Evolutionary conservation across 2,888 invertebrate genomes (phyloP).

Genomic region (Cephus pygmeus): DNA sequence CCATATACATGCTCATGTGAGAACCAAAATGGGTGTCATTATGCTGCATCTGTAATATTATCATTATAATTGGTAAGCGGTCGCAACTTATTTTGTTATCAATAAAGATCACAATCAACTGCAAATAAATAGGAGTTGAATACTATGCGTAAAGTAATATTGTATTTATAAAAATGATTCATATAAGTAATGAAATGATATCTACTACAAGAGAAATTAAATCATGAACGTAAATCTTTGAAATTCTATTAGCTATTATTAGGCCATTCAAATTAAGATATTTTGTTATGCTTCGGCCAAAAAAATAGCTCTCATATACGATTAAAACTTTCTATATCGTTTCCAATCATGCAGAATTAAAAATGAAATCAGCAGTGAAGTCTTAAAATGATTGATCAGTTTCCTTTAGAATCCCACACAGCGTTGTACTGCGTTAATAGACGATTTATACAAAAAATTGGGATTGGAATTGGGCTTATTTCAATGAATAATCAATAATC

Average conservation of each 20-base stretch:
- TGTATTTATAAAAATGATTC: neutral
- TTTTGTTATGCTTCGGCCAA: neutral
- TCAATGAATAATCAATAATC: neutral
- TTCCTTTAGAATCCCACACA: neutral
- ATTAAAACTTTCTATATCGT: neutral
- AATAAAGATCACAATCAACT: constrained; percentile 4
- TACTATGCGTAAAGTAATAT: neutral
- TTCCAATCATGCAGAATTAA: neutral
- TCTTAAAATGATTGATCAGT: neutral
- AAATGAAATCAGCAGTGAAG: neutral
- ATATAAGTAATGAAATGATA: neutral
- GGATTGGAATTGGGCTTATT: neutral
- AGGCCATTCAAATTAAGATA: constrained; percentile 16
- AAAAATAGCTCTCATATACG: neutral
- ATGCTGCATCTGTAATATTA: constrained; percentile 3
- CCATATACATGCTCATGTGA: constrained; percentile 6
- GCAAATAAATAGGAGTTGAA: constrained; percentile 8
- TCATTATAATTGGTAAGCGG: constrained; percentile 8
- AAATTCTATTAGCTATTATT: constrained; percentile 1
- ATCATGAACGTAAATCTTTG: neutral
- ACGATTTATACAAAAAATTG: neutral
- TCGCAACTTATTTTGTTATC: constrained; percentile 6
- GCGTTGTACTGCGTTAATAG: neutral
- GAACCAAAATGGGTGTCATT: constrained; percentile 7
- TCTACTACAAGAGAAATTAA: neutral